These are phyloP conservation scores for Lycophotia porphyrea DNA, from an alignment of 2,888 invertebrate species.

Conservation along the genomic window DNA sequence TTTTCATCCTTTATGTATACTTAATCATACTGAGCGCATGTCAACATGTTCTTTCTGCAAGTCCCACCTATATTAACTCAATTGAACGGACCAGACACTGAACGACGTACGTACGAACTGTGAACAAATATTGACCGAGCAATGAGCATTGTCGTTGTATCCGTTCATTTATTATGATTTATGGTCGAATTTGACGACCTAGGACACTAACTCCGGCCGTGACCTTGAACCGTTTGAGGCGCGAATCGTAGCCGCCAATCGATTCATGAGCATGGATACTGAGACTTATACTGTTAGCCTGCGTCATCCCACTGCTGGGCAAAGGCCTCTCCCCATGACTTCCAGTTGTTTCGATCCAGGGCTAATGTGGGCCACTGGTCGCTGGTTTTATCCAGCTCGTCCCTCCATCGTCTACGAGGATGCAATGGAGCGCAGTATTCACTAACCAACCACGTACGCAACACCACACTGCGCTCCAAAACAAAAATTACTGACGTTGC, in stretches of 20 bases:
- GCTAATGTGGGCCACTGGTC: no score
- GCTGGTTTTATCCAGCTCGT: no score
- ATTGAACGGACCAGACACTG: conserved; percentile 13
- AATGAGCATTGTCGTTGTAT: conserved; percentile 21
- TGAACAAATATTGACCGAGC: conserved; percentile 5
- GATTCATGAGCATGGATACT: background rate
- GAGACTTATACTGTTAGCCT: no score
- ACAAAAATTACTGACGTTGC: no score
- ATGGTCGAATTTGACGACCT: conserved; percentile 15
- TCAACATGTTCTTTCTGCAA: background rate
- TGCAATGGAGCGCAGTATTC: no score
- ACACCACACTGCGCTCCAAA: no score
- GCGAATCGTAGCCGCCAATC: background rate
- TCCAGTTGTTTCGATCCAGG: no score
- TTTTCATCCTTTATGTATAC: background rate
- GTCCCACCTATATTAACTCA: background rate
- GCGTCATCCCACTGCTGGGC: no score
- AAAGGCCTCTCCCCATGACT: no score
- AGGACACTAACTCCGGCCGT: background rate
- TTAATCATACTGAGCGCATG: background rate
- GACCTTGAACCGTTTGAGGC: conserved; percentile 25
- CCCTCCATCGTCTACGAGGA: no score
- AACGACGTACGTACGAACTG: conserved; percentile 1
- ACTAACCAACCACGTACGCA: no score
- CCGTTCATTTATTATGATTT: conserved; percentile 18